Evolutionary conservation across 2,888 invertebrate species (phyloP), one percentile per base, ranked within the genome.

Genomic region (Microplitis manilae): DNA sequence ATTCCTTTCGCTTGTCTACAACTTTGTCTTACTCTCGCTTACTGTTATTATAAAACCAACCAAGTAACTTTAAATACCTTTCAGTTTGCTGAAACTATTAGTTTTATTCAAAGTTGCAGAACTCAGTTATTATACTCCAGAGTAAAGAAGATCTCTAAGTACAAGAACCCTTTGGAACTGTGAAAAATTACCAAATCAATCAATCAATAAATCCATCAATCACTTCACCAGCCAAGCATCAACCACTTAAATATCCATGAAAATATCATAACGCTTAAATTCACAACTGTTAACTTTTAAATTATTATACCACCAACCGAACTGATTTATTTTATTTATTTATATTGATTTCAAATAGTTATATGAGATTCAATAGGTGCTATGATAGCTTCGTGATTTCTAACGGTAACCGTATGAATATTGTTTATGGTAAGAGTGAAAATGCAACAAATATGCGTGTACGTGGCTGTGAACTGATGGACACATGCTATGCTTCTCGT

Each of bases 401-500:
- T 89, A 89, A 85, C 89, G 88, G 84, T 89, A 88, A 83, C 87
- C 89, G 87, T 87, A 87, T 65, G 87, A 86, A 78, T 86, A 87
- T 81, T 87, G 86, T 84, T 86, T 87, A 84, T 86, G 85, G 79
- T 86, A 85, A 76, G 86, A 85, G 82, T 87, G 87, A 77, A 85
- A 86, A 79, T 87, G 85, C 81, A 83, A 84, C 83, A 85, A 84
- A 84, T 87, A 85, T 79, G 85, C 84, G 86, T 85, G 78, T 82
- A 84, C 84, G 85, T 82, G 87, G 79, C 81, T 84, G 80, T 81
- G 84, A 79, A 86, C 86, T 86, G 84, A 83, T 85, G 86, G 85
- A 88, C 88, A 87, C 89, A 89, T 89, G 87, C 89, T 89, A 80
- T 77, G 79, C 78, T 73, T 82, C 77, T 80, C 81, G 76, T 77